A percentile compares a stretch with the other conserved stretches of the same genome.
phyloP scores from a whole-genome alignment of 2,113 vertebrate species.

The Noturus placidus region DNA sequence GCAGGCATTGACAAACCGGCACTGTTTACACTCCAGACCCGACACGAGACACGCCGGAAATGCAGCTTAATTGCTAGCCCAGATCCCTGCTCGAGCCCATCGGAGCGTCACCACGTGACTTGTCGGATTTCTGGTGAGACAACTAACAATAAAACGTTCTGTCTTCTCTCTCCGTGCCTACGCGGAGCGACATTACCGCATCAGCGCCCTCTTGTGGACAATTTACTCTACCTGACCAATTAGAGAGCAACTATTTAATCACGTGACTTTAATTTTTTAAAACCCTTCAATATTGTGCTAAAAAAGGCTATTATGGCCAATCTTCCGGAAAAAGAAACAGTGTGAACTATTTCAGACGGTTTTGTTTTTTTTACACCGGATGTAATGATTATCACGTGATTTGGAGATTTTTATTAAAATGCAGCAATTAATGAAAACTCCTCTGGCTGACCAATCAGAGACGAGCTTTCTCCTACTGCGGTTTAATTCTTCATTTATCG shows the following conservation, averaged over 20 bases:
- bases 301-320: no score
- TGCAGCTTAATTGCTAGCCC: neutral
- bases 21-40: neutral
- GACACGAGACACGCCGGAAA: neutral
- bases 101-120: neutral
- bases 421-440: neutral
- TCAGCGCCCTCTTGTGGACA: neutral
- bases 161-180: neutral
- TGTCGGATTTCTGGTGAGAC: constrained; percentile 9
- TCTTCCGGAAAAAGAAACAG: neutral
- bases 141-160: neutral
- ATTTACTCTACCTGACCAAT: neutral
- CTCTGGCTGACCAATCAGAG: neutral
- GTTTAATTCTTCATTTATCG: neutral
- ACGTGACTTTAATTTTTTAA: neutral
- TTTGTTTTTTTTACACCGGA: neutral
- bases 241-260: neutral
- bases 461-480: neutral
- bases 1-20: constrained; percentile 38
- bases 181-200: no score
- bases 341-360: neutral
- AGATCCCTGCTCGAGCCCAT: neutral
- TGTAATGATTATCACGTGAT: neutral
- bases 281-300: no score
- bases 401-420: neutral